Percentiles rank a stretch among this genome's conserved stretches.
These are phyloP conservation scores for Chaetorhynchus papuensis DNA, from an alignment of 2,113 vertebrate genomes.

Conservation along the genomic window DNA sequence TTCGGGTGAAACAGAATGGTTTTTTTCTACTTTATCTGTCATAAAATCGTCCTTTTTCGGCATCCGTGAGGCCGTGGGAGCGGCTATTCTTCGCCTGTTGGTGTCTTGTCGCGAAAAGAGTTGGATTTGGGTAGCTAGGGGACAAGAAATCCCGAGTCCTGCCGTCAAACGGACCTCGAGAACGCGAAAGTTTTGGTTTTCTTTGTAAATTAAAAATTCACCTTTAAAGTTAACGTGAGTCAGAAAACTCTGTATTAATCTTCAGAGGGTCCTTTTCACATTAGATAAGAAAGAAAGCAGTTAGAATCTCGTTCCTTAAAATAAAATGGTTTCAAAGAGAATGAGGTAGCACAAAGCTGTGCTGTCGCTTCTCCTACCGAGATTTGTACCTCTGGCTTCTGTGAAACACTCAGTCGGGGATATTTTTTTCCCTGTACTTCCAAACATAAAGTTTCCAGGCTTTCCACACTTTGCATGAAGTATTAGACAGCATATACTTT, in stretches of 20 bases:
- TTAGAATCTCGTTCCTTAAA: background rate
- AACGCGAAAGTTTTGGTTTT: background rate
- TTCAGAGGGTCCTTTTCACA: background rate
- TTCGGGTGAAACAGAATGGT: background rate
- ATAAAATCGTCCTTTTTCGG: background rate
- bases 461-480: background rate
- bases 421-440: background rate
- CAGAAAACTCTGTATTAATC: background rate
- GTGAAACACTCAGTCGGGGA: background rate
- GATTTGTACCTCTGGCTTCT: background rate
- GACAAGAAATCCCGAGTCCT: background rate
- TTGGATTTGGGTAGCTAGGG: background rate
- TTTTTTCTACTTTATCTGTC: background rate
- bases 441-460: background rate
- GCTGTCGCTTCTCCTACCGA: rapidly evolving
- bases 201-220: background rate
- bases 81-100: rapidly evolving
- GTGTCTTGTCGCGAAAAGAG: background rate
- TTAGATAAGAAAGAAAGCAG: background rate
- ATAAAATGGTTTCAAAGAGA: background rate
- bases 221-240: background rate
- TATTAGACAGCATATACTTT: background rate
- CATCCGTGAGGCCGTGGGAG: background rate
- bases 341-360: background rate
- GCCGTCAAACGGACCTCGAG: background rate